A percentile compares a stretch with the other conserved stretches of the same genome.
phyloP scores from a whole-genome alignment of 2,797 vertebrate species.

The Okamejei kenojei region DNA sequence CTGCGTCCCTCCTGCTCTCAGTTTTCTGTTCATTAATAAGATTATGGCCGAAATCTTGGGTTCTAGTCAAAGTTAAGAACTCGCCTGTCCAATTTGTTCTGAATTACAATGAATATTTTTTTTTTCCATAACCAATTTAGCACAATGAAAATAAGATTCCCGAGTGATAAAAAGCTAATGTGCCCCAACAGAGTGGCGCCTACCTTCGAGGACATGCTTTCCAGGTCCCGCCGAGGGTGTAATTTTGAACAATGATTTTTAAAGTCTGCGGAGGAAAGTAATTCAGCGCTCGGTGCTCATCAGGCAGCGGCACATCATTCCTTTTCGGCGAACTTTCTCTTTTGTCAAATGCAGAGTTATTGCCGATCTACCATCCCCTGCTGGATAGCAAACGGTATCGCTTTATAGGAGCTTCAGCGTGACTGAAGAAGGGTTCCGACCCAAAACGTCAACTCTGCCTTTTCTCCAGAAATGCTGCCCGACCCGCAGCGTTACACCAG shows the following conservation, averaged over 20 bases:
- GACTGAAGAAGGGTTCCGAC: too few relatives aligned
- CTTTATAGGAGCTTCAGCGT: not conserved
- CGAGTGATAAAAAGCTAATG: not conserved
- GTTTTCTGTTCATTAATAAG: not conserved
- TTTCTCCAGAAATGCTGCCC: too few relatives aligned
- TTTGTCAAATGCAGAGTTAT: not conserved
- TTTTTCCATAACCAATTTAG: not conserved
- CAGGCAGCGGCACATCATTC: not conserved
- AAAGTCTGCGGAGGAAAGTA: too few relatives aligned
- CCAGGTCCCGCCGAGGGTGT: not conserved
- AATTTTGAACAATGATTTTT: not conserved
- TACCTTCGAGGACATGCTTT: slow-evolving; percentile 6
- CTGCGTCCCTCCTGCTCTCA: too few relatives aligned
- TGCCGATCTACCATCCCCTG: not conserved
- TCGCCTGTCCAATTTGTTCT: not conserved
- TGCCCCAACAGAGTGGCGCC: not conserved
- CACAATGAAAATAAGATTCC: not conserved
- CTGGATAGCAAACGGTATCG: not conserved
- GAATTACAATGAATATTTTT: not conserved
- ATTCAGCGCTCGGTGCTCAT: not conserved
- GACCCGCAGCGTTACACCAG: too few relatives aligned
- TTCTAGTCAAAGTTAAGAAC: not conserved
- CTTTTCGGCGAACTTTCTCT: not conserved
- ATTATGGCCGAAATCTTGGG: not conserved
- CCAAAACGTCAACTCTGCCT: too few relatives aligned